phyloP scores from a whole-genome alignment of 2,113 vertebrate species.

The Erinaceus europaeus region DNA sequence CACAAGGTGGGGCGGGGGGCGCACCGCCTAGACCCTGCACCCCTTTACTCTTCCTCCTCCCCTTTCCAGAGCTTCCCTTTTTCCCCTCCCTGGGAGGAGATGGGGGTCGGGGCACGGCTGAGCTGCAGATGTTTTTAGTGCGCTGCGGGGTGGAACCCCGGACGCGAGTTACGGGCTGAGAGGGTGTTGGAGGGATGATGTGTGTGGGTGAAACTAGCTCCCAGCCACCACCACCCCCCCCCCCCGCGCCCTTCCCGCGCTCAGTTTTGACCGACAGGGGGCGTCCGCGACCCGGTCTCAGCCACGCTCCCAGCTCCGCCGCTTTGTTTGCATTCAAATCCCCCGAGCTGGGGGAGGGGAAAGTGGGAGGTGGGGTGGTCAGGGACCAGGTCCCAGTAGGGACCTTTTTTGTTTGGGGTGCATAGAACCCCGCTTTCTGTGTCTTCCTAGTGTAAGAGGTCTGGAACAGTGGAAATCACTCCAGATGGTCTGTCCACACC shows the following conservation, averaged over 20 bases:
- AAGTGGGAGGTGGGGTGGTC: background rate
- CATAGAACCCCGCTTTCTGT: background rate
- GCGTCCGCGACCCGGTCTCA: slow-evolving; percentile 53
- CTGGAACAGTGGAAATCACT: background rate
- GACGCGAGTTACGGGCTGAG: background rate
- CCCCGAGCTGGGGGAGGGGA: slow-evolving; percentile 62
- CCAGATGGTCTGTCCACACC: background rate
- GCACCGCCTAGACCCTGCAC: background rate
- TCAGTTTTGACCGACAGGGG: slow-evolving; percentile 60
- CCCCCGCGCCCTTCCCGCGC: slow-evolving; percentile 45
- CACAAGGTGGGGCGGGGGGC: background rate
- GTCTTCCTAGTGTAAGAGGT: background rate
- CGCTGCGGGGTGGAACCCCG: background rate
- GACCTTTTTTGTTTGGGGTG: slow-evolving; percentile 54
- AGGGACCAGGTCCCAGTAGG: background rate
- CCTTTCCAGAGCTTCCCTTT: background rate
- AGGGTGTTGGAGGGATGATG: background rate
- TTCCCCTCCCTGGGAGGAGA: background rate
- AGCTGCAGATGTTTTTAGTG: background rate
- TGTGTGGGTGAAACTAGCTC: background rate
- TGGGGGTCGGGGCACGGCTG: background rate
- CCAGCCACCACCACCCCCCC: slow-evolving; percentile 16
- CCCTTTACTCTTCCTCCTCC: background rate
- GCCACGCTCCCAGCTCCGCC: slow-evolving; percentile 63
- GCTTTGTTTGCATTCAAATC: slow-evolving; percentile 76